A percentile compares a stretch with the other conserved stretches of the same genome.
Evolutionary conservation across 2,797 vertebrate species (phyloP).

Genomic region (Chelon auratus): DNA sequence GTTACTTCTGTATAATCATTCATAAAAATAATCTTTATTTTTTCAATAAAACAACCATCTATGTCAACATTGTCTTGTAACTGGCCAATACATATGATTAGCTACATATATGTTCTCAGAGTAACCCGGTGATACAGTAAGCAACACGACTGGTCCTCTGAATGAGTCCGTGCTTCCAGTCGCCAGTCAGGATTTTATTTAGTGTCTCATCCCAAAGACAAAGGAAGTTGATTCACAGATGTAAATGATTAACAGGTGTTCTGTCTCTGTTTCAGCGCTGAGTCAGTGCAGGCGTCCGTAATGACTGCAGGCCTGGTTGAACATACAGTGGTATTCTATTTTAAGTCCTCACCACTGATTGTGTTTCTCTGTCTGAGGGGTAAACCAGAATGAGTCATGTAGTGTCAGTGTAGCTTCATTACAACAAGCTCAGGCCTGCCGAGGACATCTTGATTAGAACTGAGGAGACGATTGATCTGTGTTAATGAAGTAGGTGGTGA

Average conservation of each 20-base stretch:
- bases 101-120: background rate
- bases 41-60: conserved; percentile 1
- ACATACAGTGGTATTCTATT: background rate
- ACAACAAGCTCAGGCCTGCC: background rate
- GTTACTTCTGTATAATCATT: conserved; percentile 1
- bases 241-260: background rate
- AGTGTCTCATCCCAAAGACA: conserved; percentile 55
- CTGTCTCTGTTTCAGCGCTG: background rate
- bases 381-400: conserved; percentile 14
- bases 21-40: conserved; percentile 20
- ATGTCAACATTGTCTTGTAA: background rate
- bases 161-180: background rate
- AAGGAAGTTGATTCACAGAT: conserved; percentile 1
- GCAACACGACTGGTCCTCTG: background rate
- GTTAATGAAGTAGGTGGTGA: conserved; percentile 90
- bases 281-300: conserved; percentile 18
- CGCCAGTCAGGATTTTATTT: conserved; percentile 32
- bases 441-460: conserved; percentile 35
- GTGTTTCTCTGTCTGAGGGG: background rate
- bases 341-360: background rate
- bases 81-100: conserved; percentile 3
- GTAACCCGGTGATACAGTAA: conserved; percentile 33
- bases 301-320: background rate
- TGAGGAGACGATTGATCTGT: conserved; percentile 73
- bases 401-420: background rate